Base-by-base conservation (phyloP, 2,888 invertebrate genomes). In the Zonitis immaculata region DNA sequence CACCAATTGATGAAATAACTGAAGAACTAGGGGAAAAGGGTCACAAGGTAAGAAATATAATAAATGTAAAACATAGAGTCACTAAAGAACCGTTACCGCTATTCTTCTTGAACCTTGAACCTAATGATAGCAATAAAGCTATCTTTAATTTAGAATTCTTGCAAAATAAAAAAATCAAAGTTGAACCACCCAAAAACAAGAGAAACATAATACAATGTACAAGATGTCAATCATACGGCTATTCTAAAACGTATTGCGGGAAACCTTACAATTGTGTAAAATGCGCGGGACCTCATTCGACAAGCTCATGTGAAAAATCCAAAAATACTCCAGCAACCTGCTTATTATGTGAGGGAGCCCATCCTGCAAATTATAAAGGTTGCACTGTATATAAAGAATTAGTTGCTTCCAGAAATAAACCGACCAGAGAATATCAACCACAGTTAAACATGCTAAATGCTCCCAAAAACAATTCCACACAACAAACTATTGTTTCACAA, bases 91-190 rank as follows among this genome's bases (percentile, higher is more conserved):
- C 58, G 6, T 30, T 57, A 43, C 51, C 51, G 28, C 16, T 56
- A 22, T 54, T 56, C 43, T 60, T 54, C 30, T 46, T 60, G 1
- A 56, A 55, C 43, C 47, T 57, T 32, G 54, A 61, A 49, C 61
- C 59, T 18, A 28, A 42, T 5, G 12, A 49, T 28, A 55, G 55
- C 14, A 60, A 57, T 35, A 57, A 56, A 51, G 42, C 55, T 20
- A 54, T 55, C 2, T 59, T 51, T 27, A 35, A 58, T 32, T 11
- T 59, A 39, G 12, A 51, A 49, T 20, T 49, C 5, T 32, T 60
- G n/a, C 49, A 51, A 25, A 20, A 53, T 12, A 39, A n/a, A 1
- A 32, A 47, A 51, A 51, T 60, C 44, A 54, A 44, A 39, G 51
- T 51, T 30, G 30, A 11, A 30, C n/a, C 30, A 1, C 30, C 30